Evolutionary conservation across 2,113 vertebrate species (phyloP).

Genomic region (Rattus rattus): DNA sequence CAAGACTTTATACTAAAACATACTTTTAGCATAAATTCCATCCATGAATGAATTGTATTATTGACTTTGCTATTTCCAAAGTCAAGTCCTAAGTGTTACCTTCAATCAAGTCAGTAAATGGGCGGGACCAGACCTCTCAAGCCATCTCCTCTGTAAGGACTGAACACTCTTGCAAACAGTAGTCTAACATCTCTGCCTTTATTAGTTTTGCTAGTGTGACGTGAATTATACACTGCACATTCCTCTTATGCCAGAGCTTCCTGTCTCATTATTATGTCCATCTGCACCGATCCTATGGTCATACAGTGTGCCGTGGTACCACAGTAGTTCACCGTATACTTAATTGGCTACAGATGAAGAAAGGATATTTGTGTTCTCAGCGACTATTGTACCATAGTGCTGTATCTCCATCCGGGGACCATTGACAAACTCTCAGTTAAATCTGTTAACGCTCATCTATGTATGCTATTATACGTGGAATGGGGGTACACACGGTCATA

Average conservation of each 20-base stretch:
- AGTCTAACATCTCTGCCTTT: accelerated
- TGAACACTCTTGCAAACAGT: not conserved
- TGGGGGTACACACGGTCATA: not conserved
- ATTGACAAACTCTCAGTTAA: not conserved
- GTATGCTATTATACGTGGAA: not conserved
- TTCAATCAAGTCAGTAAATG: not conserved
- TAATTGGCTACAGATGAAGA: too few relatives aligned
- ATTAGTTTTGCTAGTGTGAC: not conserved
- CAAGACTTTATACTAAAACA: not conserved
- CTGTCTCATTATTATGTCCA: not conserved
- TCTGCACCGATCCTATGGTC: accelerated
- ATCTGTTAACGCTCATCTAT: not conserved
- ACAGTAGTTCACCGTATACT: not conserved
- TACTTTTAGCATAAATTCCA: not conserved
- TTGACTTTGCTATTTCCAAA: not conserved
- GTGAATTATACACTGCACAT: not conserved
- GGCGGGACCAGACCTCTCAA: not conserved
- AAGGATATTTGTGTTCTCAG: too few relatives aligned
- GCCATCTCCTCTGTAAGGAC: not conserved
- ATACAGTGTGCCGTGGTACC: accelerated
- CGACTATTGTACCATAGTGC: not conserved
- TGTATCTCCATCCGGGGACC: not conserved
- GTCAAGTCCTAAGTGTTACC: not conserved
- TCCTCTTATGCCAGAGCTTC: not conserved
- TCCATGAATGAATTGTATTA: not conserved